Base-by-base conservation (phyloP, 2,797 vertebrate species). In the Esox masquinongy region DNA sequence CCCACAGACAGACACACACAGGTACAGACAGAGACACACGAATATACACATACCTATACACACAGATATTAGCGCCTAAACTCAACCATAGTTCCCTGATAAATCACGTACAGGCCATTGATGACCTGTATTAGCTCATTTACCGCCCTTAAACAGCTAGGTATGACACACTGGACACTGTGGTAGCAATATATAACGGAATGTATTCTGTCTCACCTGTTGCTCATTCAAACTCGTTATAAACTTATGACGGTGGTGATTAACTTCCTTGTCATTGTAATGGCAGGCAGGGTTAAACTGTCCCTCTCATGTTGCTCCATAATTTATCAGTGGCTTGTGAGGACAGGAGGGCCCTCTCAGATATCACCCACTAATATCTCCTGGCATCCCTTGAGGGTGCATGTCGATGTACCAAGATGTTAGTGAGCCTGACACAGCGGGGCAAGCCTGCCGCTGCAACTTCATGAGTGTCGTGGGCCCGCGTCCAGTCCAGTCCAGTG, bases 1-100 rank as follows among this genome's bases (percentile, higher is more conserved):
- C 95, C 5, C 98, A 99, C 92, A 94, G 97, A 84, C 95, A 96
- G 91, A 98, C 96, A 11, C 97, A 99, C 88, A 97, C 96, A 15
- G 97, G 98, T 99, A 95, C 75, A 77, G 73, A 24, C 29, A 5
- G 24, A 24, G n/a, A 67, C 59, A 67, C 61, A 64, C 14, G 4
- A 34, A 31, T 9, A 66, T 43, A 26, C 56, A 43, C 1, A 16
- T 7, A 64, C 36, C 43, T 4, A 16, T 63, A 69, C 66, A 59
- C 70, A 71, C 49, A 53, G 53, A n/a, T 56, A n/a, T n/a, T n/a
- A 56, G n/a, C 1, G 19, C 39, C 49, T 43, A 66, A 29, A 72
- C 50, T 36, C 50, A 47, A 49, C 1, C 24, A 15, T 16, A 29
- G 47, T n/a, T 26, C 29, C 56, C 49, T 4, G 19, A 6, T n/a